Conservation (phyloP, 2,113 vertebrate genomes). For the Paramormyrops kingsleyae region DNA sequence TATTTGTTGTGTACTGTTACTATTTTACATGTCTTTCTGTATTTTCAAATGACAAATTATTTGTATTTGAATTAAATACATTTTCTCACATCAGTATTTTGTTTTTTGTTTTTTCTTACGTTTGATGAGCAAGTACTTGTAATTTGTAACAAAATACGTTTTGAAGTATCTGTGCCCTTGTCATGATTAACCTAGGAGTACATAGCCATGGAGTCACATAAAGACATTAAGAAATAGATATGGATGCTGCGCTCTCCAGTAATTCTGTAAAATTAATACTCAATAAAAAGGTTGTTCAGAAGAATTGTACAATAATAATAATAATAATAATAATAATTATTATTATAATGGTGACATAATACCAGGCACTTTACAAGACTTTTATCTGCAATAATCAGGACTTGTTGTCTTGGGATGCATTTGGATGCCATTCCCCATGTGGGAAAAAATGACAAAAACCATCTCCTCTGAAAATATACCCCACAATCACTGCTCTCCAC, state of each 20-base stretch:
- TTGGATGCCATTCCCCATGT: not conserved
- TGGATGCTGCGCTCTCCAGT: not conserved
- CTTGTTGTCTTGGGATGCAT: not conserved
- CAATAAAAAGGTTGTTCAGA: not conserved
- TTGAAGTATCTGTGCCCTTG: not conserved
- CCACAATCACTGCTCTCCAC: not conserved
- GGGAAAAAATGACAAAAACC: not conserved
- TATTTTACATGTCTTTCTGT: too few species aligned
- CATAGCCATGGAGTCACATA: not conserved
- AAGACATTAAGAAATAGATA: not conserved
- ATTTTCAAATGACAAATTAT: too few species aligned
- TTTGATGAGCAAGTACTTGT: not conserved
- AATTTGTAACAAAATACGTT: not conserved
- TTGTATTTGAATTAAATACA: too few species aligned
- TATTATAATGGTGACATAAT: not conserved
- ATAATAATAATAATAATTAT: too few species aligned
- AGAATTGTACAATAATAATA: not conserved
- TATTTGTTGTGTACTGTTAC: too few species aligned
- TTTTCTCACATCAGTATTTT: not conserved
- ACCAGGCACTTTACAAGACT: not conserved
- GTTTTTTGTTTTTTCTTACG: not conserved
- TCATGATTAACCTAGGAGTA: not conserved
- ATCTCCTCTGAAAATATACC: not conserved
- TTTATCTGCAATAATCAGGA: not conserved
- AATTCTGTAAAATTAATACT: not conserved